These are phyloP conservation scores for Oscheius sp. DNA, from an alignment of 2,888 invertebrate species.

Conservation along the genomic window DNA sequence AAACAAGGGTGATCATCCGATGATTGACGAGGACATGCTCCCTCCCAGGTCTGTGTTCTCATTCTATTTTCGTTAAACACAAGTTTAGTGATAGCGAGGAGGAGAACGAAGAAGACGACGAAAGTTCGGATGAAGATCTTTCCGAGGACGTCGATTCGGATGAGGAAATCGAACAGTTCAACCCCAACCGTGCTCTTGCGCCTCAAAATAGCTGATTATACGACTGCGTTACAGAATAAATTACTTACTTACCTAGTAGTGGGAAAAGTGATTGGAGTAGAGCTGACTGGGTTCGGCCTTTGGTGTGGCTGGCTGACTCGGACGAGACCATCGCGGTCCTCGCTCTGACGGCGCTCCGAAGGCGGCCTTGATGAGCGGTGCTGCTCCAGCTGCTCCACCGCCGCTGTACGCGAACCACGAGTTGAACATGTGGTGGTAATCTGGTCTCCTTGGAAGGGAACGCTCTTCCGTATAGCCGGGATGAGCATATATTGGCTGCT, in stretches of 20 bases:
- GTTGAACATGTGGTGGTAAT: constrained; percentile 68
- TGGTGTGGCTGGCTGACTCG: neutral
- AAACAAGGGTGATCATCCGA: constrained; percentile 41
- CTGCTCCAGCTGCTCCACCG: constrained; percentile 53
- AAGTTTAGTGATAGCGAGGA: constrained; percentile 56
- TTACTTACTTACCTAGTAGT: constrained; percentile 47
- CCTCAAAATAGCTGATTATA: constrained; percentile 37
- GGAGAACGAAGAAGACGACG: constrained; percentile 58
- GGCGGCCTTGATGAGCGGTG: constrained; percentile 44
- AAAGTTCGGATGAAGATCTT: constrained; percentile 23
- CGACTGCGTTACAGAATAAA: neutral
- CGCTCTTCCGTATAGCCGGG: constrained; percentile 19
- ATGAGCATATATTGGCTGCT: constrained; percentile 17
- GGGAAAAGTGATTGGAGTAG: constrained; percentile 54
- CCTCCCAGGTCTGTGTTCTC: constrained; percentile 61
- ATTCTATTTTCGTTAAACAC: neutral
- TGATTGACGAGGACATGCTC: constrained; percentile 72
- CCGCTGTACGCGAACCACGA: constrained; percentile 66
- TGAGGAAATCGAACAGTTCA: constrained; percentile 53
- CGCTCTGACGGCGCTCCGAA: constrained; percentile 30
- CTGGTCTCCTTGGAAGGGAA: constrained; percentile 36
- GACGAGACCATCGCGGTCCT: neutral
- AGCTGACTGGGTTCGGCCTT: constrained; percentile 34
- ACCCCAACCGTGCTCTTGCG: constrained; percentile 59
- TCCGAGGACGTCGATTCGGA: constrained; percentile 45